Percentiles rank a stretch among this genome's conserved stretches.
These are phyloP conservation scores for Mesocricetus auratus DNA, from an alignment of 2,113 vertebrate species.

Conservation along the genomic window DNA sequence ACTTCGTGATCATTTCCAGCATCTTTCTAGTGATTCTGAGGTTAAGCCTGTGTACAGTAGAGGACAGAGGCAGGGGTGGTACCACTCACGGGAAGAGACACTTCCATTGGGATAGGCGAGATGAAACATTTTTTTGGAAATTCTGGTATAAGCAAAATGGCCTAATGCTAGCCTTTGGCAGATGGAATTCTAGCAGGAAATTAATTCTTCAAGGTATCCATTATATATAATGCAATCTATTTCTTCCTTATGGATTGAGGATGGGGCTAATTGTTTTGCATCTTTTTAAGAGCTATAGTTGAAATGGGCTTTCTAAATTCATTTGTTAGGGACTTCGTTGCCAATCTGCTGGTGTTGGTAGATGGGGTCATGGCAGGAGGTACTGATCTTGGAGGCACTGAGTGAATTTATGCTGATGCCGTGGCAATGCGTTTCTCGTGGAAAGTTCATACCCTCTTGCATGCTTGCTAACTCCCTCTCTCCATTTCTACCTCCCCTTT, in stretches of 20 bases:
- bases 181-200: background rate
- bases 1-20: background rate
- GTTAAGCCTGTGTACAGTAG: background rate
- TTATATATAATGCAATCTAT: fast-evolving
- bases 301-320: background rate
- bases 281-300: background rate
- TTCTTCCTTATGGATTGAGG: background rate
- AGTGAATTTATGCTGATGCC: background rate
- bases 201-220: background rate
- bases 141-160: background rate
- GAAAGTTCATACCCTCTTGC: background rate
- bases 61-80: background rate
- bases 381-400: too few species aligned
- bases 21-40: background rate
- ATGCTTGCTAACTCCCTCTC: background rate
- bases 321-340: background rate
- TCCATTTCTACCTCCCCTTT: background rate
- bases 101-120: background rate
- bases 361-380: background rate
- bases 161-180: background rate
- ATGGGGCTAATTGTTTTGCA: background rate
- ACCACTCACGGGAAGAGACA: background rate
- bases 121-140: background rate
- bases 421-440: background rate
- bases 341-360: background rate